phyloP scores from a whole-genome alignment of 2,797 vertebrate genomes.

The Myripristis jacobus region DNA sequence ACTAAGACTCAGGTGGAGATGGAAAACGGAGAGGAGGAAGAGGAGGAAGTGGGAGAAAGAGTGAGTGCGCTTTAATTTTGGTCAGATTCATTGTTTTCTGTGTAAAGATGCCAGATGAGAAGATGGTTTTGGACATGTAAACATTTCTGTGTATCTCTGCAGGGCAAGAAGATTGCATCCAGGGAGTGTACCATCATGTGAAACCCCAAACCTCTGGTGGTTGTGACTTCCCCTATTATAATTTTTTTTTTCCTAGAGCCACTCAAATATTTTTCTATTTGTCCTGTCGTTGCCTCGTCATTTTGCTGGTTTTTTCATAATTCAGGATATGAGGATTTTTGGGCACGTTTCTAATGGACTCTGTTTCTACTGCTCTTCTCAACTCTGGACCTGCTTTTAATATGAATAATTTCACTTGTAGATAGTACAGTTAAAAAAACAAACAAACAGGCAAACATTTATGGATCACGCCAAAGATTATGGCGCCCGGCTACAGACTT shows the following conservation, averaged over 20 bases:
- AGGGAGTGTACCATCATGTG: slow-evolving; percentile 96
- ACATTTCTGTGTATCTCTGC: slow-evolving; percentile 44
- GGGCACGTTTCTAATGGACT: slow-evolving; percentile 19
- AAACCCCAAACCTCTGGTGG: slow-evolving; percentile 59
- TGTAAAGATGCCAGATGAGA: too few relatives aligned
- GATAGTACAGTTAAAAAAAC: slow-evolving; percentile 10
- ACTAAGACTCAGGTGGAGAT: slow-evolving; percentile 86
- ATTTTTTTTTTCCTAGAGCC: slow-evolving; percentile 79
- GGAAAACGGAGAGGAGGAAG: slow-evolving; percentile 90
- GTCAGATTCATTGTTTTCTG: too few relatives aligned
- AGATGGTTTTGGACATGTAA: neutral
- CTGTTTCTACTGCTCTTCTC: slow-evolving; percentile 34
- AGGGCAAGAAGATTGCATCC: slow-evolving; percentile 90
- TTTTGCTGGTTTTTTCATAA: slow-evolving; percentile 61
- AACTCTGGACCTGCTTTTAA: slow-evolving; percentile 41
- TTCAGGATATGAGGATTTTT: slow-evolving; percentile 32
- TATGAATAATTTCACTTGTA: slow-evolving; percentile 2
- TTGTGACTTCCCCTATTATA: slow-evolving; percentile 49
- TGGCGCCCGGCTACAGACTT: slow-evolving; percentile 6
- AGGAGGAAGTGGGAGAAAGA: slow-evolving; percentile 89
- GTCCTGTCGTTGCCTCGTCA: slow-evolving; percentile 63
- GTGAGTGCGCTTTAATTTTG: slow-evolving; percentile 72
- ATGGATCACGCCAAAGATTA: neutral
- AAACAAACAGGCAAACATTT: neutral
- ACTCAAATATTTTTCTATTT: slow-evolving; percentile 87